phyloP scores from a whole-genome alignment of 2,797 vertebrate species.

The Salarias fasciatus region DNA sequence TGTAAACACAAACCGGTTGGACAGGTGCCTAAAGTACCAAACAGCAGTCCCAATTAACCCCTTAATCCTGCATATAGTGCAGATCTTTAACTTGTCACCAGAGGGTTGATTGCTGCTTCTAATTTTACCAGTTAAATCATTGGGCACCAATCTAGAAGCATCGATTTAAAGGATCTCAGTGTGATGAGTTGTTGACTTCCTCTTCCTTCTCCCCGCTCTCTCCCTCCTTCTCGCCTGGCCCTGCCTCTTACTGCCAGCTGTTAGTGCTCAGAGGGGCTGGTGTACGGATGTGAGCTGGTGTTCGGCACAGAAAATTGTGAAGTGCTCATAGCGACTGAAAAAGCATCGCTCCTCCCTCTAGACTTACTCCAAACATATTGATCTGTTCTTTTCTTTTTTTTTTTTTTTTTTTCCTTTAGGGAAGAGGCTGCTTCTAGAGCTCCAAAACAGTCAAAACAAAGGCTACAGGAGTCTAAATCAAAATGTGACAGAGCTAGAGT shows the following conservation, averaged over 20 bases:
- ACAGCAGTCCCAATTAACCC: constrained; percentile 26
- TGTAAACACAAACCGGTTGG: constrained; percentile 40
- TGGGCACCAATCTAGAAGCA: constrained; percentile 46
- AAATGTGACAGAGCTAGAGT: constrained; percentile 44
- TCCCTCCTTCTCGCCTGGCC: constrained; percentile 28
- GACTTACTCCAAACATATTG: constrained; percentile 71
- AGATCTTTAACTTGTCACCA: constrained; percentile 38
- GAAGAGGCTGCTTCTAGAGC: constrained; percentile 47
- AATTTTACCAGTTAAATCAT: constrained; percentile 64
- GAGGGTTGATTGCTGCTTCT: constrained; percentile 36
- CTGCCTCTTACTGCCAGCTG: constrained; percentile 56
- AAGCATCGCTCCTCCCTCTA: constrained; percentile 57
- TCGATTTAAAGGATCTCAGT: constrained; percentile 61
- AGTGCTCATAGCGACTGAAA: constrained; percentile 65
- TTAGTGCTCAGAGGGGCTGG: constrained; percentile 57
- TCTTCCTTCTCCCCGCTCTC: constrained; percentile 30
- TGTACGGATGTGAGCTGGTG: constrained; percentile 67
- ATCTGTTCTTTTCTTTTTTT: constrained; percentile 50
- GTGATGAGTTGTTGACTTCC: constrained; percentile 69
- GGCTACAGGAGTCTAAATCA: constrained; percentile 63
- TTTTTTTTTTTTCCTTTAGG: constrained; percentile 10
- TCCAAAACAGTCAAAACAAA: constrained; percentile 64
- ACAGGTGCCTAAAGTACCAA: constrained; percentile 35
- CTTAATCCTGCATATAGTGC: constrained; percentile 37
- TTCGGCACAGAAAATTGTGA: constrained; percentile 63